phyloP scores from a whole-genome alignment of 2,113 vertebrate genomes.

The Gyps fulvus region DNA sequence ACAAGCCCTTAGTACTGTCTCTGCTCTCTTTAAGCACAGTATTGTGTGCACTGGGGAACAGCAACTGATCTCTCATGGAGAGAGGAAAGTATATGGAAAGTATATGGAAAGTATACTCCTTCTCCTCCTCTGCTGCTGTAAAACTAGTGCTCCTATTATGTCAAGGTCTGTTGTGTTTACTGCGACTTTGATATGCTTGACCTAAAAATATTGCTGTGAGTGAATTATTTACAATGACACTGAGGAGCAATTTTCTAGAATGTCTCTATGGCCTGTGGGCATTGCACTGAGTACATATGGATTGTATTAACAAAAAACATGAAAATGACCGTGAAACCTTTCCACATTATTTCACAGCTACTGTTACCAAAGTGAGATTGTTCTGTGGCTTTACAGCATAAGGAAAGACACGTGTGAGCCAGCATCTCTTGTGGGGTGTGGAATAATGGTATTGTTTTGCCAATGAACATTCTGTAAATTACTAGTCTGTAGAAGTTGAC shows the following conservation, averaged over 20 bases:
- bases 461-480: not conserved
- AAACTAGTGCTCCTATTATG: constrained; percentile 7
- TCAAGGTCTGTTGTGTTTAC: not conserved
- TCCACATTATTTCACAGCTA: not conserved
- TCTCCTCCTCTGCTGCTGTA: not conserved
- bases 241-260: not conserved
- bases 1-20: not conserved
- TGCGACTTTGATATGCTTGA: constrained; percentile 26
- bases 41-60: not conserved
- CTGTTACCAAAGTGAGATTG: not conserved
- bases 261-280: not conserved
- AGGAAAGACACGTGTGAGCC: not conserved
- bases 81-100: too few species aligned
- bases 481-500: not conserved
- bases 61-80: not conserved
- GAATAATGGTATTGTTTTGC: not conserved
- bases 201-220: constrained; percentile 15
- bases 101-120: not conserved
- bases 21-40: not conserved
- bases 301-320: not conserved
- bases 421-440: not conserved
- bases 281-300: not conserved
- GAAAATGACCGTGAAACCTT: not conserved
- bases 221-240: constrained; percentile 31
- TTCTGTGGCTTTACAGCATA: not conserved